These are phyloP conservation scores for Schizaphis graminum DNA, from an alignment of 2,888 invertebrate genomes.

Conservation along the genomic window DNA sequence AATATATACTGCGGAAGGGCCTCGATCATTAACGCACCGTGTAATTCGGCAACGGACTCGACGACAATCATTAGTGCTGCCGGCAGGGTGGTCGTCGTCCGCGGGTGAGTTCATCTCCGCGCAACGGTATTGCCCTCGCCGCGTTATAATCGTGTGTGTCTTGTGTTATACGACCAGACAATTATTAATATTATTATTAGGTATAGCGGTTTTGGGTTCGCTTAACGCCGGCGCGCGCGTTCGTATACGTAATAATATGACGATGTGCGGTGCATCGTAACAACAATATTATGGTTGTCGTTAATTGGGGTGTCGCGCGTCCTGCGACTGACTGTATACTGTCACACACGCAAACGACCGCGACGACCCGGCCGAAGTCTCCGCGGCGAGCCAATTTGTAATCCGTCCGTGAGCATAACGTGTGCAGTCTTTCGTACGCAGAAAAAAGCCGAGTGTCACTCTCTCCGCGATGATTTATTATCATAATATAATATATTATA, in stretches of 20 bases:
- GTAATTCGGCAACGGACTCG: constrained; percentile 54
- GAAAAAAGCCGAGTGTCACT: neutral
- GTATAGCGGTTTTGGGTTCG: constrained; percentile 34
- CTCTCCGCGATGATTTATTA: constrained; percentile 1
- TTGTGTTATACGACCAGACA: neutral
- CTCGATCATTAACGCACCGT: constrained; percentile 43
- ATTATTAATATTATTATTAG: constrained; percentile 8
- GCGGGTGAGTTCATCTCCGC: neutral
- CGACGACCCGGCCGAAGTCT: neutral
- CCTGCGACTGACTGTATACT: neutral
- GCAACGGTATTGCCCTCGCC: neutral
- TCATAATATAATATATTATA: neutral
- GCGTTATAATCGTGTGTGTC: neutral
- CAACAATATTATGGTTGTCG: constrained; percentile 53
- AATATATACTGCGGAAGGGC: neutral
- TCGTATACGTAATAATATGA: neutral
- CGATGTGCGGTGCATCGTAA: neutral
- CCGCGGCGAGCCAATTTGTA: constrained; percentile 25
- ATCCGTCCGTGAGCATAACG: neutral
- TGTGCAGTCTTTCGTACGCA: constrained; percentile 4
- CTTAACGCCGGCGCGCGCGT: constrained; percentile 26
- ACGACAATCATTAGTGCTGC: constrained; percentile 43
- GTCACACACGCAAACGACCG: neutral
- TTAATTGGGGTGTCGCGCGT: constrained; percentile 54
- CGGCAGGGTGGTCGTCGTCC: constrained; percentile 48